A percentile compares a stretch with the other conserved stretches of the same genome.
phyloP scores from a whole-genome alignment of 2,888 invertebrate species.

The Cecidostiba fungosa region DNA sequence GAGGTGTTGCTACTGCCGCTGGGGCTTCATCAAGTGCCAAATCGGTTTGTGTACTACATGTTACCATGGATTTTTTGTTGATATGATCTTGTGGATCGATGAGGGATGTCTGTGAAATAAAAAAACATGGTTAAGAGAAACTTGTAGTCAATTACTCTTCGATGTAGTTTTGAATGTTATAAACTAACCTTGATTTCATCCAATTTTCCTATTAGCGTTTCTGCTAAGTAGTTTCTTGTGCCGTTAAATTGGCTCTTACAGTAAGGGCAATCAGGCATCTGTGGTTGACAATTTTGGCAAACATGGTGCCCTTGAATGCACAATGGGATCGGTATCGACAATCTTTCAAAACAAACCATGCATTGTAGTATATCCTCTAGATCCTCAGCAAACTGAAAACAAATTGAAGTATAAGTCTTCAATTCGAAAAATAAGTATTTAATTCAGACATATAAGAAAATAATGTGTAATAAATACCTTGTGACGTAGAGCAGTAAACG shows the following conservation, averaged over 20 bases:
- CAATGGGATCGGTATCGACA: constrained; percentile 81
- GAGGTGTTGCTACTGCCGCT: not conserved
- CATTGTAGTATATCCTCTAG: constrained; percentile 83
- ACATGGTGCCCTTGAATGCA: constrained; percentile 83
- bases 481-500: not conserved
- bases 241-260: constrained; percentile 82
- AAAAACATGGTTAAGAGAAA: constrained; percentile 15
- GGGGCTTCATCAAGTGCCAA: too few relatives aligned
- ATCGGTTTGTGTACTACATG: constrained; percentile 48
- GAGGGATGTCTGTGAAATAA: constrained; percentile 50
- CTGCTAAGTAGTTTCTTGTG: constrained; percentile 83
- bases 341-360: constrained; percentile 83
- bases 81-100: constrained; percentile 48
- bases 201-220: constrained; percentile 82
- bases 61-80: constrained; percentile 9
- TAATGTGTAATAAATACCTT: not conserved
- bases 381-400: constrained; percentile 66
- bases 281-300: constrained; percentile 81
- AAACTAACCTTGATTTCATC: constrained; percentile 72
- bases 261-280: constrained; percentile 81
- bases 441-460: not conserved
- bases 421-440: not conserved
- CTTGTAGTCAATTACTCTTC: not conserved
- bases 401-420: not conserved
- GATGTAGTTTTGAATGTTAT: not conserved